These are phyloP conservation scores for Physeter macrocephalus DNA, from an alignment of 2,113 vertebrate genomes.

Conservation along the genomic window DNA sequence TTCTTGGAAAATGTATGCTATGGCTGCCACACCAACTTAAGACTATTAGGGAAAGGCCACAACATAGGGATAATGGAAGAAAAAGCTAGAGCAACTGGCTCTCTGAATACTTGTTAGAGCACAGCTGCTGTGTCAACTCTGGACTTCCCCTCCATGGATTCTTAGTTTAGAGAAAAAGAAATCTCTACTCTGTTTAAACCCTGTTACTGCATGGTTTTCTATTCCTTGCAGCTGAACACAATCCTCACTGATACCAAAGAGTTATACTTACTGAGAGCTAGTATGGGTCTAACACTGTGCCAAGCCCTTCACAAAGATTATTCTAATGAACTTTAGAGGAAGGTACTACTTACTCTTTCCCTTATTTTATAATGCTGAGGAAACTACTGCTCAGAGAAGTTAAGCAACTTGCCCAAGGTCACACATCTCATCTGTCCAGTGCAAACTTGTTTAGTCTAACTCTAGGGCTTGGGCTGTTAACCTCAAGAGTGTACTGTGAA, in stretches of 20 bases:
- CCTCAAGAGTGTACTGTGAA: neutral
- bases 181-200: neutral
- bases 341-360: neutral
- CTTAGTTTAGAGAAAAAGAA: constrained; percentile 7
- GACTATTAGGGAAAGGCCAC: neutral
- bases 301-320: neutral
- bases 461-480: neutral
- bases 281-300: neutral
- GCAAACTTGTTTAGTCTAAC: neutral
- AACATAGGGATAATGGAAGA: neutral
- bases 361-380: neutral
- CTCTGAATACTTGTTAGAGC: neutral
- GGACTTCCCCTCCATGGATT: neutral
- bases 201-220: neutral
- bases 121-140: neutral
- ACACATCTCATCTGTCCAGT: neutral
- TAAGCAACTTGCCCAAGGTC: neutral
- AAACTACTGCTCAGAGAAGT: neutral
- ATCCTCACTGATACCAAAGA: neutral
- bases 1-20: neutral
- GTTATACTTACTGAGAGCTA: neutral
- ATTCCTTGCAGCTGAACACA: neutral
- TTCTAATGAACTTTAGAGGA: neutral
- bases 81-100: neutral
- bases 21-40: neutral